Base-by-base conservation (phyloP, 2,888 invertebrate species). In the Ichneumon xanthorius region DNA sequence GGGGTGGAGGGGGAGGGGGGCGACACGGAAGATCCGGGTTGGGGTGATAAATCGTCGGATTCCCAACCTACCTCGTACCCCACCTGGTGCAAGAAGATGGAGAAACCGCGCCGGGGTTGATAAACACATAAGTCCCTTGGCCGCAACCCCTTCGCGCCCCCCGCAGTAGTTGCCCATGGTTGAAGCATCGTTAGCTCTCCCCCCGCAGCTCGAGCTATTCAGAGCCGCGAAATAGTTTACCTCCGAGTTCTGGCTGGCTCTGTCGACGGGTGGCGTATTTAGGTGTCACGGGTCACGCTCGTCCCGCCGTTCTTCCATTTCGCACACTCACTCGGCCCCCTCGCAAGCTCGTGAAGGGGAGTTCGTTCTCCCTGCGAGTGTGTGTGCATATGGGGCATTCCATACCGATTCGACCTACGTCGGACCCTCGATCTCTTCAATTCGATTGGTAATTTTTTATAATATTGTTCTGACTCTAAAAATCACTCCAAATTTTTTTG, bases 201-300 rank as follows among this genome's bases (percentile, higher is more conserved):
- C 73, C 63, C 19, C 19, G 53, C 85, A 85, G 80, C 84, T 55
- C 80, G 85, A 88, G 88, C 88, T 88, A 90, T 90, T 90, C 90
- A 90, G 78, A 81, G 83, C 86, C 86, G 87, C 84, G 89, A 89
- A 90, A 90, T 90, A 89, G 90, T 89, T 90, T 89, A 89, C 86
- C 81, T 87, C 58, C 48, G 73, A 79, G 81, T 82, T 40, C 40
- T 76, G 30, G 45, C 50, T 73, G 73, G 76, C 58, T 80, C 45
- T 73, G 86, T 83, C 86, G 65, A 73, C 86, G 86, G 76, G 76
- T 77, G 86, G 89, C 88, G 88, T 88, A 89, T 89, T 89, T 90
- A 90, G 89, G 82, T 84, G 82, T 84, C 82, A 88, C 78, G 82
- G 85, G 86, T 84, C 85, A 82, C 85, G 86, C 84, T 86, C 81